Conservation (phyloP, 2,888 invertebrate species). For the Helicoverpa assulta region DNA sequence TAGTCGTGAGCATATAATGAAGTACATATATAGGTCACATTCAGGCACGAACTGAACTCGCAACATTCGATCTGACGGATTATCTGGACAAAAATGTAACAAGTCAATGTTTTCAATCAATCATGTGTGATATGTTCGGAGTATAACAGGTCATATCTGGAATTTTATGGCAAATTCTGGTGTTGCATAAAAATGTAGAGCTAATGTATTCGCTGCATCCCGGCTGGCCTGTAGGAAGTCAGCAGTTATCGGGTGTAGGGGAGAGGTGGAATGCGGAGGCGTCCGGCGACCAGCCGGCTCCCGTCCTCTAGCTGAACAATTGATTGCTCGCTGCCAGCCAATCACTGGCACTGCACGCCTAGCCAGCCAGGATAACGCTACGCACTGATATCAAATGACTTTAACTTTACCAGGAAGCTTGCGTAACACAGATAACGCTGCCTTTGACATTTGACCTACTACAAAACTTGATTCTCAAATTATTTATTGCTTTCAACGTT, state of each 20-base stretch:
- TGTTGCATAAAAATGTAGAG: not conserved
- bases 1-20: constrained; percentile 52
- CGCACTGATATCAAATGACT: not conserved
- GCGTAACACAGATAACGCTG: constrained; percentile 20
- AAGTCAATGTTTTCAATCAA: not conserved
- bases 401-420: not conserved
- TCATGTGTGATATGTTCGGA: not conserved
- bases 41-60: constrained; percentile 22
- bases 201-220: constrained; percentile 14
- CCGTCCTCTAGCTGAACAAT: constrained; percentile 59
- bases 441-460: constrained; percentile 39
- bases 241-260: constrained; percentile 73
- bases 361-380: constrained; percentile 34
- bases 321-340: constrained; percentile 59
- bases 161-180: not conserved
- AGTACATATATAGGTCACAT: constrained; percentile 48
- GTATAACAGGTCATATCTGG: not conserved
- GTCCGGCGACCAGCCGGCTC: constrained; percentile 66
- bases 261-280: constrained; percentile 78
- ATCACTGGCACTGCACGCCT: constrained; percentile 41
- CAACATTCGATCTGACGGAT: constrained; percentile 13
- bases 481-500: constrained; percentile 12
- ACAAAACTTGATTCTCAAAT: constrained; percentile 17
- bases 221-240: constrained; percentile 71
- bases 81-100: not conserved